Evolutionary conservation across 2,888 invertebrate species (phyloP).

Genomic region (Thecophora atra): DNA sequence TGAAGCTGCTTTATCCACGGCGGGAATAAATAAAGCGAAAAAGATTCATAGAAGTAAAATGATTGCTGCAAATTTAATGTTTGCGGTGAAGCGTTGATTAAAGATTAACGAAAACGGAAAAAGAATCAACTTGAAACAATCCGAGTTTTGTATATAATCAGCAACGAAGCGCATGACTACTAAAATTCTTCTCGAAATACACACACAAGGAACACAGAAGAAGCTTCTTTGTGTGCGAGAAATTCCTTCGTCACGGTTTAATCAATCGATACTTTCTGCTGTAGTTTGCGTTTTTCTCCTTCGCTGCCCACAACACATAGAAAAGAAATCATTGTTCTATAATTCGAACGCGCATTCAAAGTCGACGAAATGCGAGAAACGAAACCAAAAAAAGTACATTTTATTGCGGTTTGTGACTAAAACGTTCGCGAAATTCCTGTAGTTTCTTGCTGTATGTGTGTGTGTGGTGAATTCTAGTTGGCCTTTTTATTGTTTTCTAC

Average conservation of each 20-base stretch:
- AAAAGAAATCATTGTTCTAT: not conserved
- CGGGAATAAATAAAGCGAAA: not conserved
- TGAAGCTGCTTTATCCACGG: slow-evolving; percentile 20
- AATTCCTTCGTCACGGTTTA: not conserved
- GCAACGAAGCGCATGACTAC: slow-evolving; percentile 26
- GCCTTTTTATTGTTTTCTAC: not conserved
- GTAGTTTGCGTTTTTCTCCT: not conserved
- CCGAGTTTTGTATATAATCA: not conserved
- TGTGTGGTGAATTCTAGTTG: slow-evolving; percentile 22
- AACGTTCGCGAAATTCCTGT: not conserved
- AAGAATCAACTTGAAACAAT: not conserved
- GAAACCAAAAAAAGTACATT: slow-evolving; percentile 44
- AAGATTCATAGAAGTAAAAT: slow-evolving; percentile 62
- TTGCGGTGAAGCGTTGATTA: slow-evolving; percentile 51
- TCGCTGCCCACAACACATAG: not conserved
- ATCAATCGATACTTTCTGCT: not conserved
- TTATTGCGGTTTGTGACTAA: slow-evolving; percentile 60
- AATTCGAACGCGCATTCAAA: not conserved
- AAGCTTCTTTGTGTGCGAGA: not conserved
- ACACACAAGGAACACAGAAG: not conserved
- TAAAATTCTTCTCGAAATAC: too few relatives aligned
- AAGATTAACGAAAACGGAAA: slow-evolving; percentile 17
- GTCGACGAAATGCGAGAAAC: not conserved
- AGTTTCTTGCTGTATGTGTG: not conserved
- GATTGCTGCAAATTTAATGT: slow-evolving; percentile 63